Percentiles rank a stretch among this genome's conserved stretches.
Evolutionary conservation across 2,888 invertebrate species (phyloP).

Genomic region (Drosophila sordidula): DNA sequence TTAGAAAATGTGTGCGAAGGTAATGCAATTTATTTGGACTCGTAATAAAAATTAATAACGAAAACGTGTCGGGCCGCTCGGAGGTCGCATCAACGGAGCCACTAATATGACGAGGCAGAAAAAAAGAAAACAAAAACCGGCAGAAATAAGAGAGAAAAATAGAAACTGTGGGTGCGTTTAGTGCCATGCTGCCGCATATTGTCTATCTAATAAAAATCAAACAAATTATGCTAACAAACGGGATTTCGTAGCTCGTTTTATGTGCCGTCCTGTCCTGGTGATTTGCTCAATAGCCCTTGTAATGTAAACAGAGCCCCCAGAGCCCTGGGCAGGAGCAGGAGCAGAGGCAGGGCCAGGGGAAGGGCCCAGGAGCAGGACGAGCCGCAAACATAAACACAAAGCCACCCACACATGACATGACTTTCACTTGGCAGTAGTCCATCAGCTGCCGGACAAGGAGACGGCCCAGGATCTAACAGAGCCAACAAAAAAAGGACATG

Average conservation of each 20-base stretch:
- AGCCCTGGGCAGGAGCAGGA: constrained; percentile 2
- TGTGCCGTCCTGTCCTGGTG: constrained; percentile 63
- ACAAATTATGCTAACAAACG: constrained; percentile 83
- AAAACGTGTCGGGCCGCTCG: constrained; percentile 76
- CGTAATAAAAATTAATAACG: constrained; percentile 83
- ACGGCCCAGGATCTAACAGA: constrained; percentile 8
- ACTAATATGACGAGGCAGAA: constrained; percentile 80
- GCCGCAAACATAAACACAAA: constrained; percentile 52
- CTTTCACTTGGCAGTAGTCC: constrained; percentile 75
- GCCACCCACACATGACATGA: constrained; percentile 62
- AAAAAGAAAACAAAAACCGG: constrained; percentile 29
- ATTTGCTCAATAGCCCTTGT: constrained; percentile 85
- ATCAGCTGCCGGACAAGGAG: constrained; percentile 57
- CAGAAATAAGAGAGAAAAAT: constrained; percentile 29
- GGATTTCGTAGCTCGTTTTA: constrained; percentile 69
- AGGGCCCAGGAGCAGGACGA: not conserved
- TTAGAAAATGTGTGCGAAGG: constrained; percentile 64
- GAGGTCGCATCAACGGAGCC: constrained; percentile 42
- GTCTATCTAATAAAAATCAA: constrained; percentile 81
- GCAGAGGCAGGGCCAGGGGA: not conserved
- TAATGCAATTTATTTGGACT: constrained; percentile 74
- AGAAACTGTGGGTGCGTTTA: constrained; percentile 38
- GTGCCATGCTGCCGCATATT: constrained; percentile 47
- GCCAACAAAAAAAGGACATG: constrained; percentile 73
- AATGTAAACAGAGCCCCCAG: constrained; percentile 74